These are phyloP conservation scores for Sebastes minor DNA, from an alignment of 2,797 vertebrate genomes.

Conservation along the genomic window DNA sequence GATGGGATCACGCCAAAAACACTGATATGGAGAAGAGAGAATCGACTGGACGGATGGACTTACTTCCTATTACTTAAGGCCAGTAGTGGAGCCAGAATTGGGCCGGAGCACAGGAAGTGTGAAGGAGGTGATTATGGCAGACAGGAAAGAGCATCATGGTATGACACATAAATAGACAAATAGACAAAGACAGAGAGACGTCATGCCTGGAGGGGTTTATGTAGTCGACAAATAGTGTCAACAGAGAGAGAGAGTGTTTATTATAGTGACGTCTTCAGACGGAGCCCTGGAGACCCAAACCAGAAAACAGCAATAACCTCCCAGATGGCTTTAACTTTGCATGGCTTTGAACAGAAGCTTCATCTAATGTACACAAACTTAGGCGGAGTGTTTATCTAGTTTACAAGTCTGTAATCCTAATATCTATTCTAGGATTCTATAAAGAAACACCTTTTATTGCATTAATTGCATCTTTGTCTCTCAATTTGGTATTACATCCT, in stretches of 20 bases:
- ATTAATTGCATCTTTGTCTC: neutral
- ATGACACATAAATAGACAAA: slow-evolving; percentile 63
- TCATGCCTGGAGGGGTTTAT: slow-evolving; percentile 73
- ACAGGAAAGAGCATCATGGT: slow-evolving; percentile 72
- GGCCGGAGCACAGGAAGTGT: slow-evolving; percentile 68
- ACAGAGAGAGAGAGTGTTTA: slow-evolving; percentile 39
- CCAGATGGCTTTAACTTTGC: slow-evolving; percentile 84
- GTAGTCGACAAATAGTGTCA: slow-evolving; percentile 46
- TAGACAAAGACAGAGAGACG: slow-evolving; percentile 76
- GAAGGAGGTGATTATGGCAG: slow-evolving; percentile 74
- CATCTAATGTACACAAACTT: neutral
- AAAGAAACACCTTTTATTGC: neutral
- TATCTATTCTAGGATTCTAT: neutral
- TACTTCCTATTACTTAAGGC: slow-evolving; percentile 87
- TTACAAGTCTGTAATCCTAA: neutral
- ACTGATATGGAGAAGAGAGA: slow-evolving; percentile 32
- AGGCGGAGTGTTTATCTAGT: neutral
- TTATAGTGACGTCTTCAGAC: slow-evolving; percentile 31
- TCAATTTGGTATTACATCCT: neutral
- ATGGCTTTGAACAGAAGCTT: slow-evolving; percentile 60
- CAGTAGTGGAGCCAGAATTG: slow-evolving; percentile 74
- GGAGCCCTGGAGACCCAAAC: slow-evolving; percentile 59
- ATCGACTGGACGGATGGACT: slow-evolving; percentile 65
- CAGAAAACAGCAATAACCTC: slow-evolving; percentile 82
- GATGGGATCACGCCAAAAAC: slow-evolving; percentile 29